Evolutionary conservation across 2,797 vertebrate genomes (phyloP).

Genomic region (Dendrocincla tyrannina): DNA sequence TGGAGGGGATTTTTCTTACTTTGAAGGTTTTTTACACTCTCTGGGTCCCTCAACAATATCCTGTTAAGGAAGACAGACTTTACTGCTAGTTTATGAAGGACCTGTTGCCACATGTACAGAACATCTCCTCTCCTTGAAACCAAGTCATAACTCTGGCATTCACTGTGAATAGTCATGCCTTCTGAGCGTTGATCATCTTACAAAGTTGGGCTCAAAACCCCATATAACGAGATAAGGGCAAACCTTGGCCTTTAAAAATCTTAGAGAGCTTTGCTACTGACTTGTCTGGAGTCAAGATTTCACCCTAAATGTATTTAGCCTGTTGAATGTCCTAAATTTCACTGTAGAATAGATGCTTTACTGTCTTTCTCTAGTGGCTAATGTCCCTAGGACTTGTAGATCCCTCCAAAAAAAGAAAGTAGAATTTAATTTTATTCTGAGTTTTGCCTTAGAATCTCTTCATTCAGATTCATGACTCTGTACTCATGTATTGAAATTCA

Average conservation of each 20-base stretch:
- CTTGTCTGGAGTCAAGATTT: not conserved
- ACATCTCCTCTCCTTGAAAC: not conserved
- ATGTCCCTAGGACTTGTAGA: not conserved
- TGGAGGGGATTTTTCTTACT: not conserved
- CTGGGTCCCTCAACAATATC: not conserved
- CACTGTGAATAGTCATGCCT: not conserved
- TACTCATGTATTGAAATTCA: conserved; percentile 2
- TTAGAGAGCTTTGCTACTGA: not conserved
- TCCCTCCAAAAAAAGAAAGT: not conserved
- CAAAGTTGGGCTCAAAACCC: not conserved
- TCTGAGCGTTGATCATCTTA: not conserved
- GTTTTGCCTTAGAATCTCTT: conserved; percentile 9
- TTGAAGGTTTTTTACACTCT: not conserved
- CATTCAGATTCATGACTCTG: not conserved
- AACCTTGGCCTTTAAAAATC: not conserved
- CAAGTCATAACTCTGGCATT: not conserved
- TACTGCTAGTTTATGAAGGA: not conserved
- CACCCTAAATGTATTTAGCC: not conserved
- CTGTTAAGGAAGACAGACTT: not conserved
- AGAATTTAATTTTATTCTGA: not conserved
- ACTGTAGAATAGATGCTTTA: not conserved
- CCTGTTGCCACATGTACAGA: not conserved
- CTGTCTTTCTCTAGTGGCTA: not conserved
- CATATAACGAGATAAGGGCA: not conserved
- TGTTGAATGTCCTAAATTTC: not conserved